These are phyloP conservation scores for Drosophila maculinotata DNA, from an alignment of 2,888 invertebrate species.

Conservation along the genomic window DNA sequence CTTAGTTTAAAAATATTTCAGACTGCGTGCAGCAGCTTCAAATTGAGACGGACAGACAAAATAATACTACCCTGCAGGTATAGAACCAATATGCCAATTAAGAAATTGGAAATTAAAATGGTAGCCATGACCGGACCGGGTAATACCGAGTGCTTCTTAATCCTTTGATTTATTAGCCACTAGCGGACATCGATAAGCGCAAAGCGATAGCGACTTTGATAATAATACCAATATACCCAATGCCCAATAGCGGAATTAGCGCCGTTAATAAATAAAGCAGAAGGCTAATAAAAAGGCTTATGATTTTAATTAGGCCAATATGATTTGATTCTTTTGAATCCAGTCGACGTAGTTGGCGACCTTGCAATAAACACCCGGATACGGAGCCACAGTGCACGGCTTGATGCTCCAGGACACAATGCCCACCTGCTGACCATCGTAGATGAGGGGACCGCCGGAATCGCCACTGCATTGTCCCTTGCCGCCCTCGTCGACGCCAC, in stretches of 20 bases:
- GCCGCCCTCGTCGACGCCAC: constrained; percentile 78
- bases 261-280: no score
- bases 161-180: constrained; percentile 1
- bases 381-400: constrained; percentile 84
- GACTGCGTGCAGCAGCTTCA: no score
- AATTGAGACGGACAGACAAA: no score
- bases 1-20: no score
- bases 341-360: constrained; percentile 83
- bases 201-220: background rate
- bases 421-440: constrained; percentile 82
- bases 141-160: background rate
- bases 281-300: background rate
- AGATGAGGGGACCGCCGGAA: constrained; percentile 82
- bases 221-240: no score
- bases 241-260: background rate
- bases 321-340: constrained; percentile 72
- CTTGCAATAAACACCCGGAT: constrained; percentile 85
- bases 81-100: no score
- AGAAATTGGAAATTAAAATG: no score
- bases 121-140: no score
- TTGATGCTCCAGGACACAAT: constrained; percentile 86
- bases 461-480: constrained; percentile 84
- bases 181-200: constrained; percentile 7
- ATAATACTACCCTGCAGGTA: no score
- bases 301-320: constrained; percentile 50